phyloP scores from a whole-genome alignment of 2,888 invertebrate genomes.

The Ichneumoninae sp. region DNA sequence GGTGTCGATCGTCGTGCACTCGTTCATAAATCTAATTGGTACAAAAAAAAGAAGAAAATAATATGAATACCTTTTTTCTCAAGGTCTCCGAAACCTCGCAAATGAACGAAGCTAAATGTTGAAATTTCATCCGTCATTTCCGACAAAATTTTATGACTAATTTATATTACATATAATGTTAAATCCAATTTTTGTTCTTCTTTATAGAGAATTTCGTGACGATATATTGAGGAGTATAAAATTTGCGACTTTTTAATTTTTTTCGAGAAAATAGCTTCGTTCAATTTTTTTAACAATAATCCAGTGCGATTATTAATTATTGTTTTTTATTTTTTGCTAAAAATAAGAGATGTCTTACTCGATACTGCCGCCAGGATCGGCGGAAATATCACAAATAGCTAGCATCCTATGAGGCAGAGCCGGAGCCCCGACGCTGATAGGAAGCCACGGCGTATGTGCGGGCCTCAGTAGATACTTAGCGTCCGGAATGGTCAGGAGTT shows the following conservation, averaged over 20 bases:
- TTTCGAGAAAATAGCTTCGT: background rate
- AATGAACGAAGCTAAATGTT: background rate
- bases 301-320: background rate
- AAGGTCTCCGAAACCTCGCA: background rate
- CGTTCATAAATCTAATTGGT: constrained; percentile 94
- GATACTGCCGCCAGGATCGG: constrained; percentile 99
- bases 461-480: constrained; percentile 97
- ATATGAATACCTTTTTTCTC: background rate
- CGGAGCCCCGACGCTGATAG: constrained; percentile 94
- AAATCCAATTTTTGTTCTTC: background rate
- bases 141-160: background rate
- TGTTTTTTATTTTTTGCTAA: background rate
- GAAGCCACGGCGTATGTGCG: constrained; percentile 96
- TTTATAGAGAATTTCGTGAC: no score
- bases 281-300: background rate
- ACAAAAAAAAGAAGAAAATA: background rate
- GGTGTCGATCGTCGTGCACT: constrained; percentile 99
- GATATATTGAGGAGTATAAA: no score
- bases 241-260: background rate
- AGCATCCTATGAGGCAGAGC: constrained; percentile 95
- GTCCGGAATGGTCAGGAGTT: constrained; percentile 98
- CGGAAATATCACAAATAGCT: constrained; percentile 99
- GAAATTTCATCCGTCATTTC: background rate
- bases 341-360: constrained; percentile 85
- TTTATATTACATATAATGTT: background rate